A percentile compares a stretch with the other conserved stretches of the same genome.
Evolutionary conservation across 2,113 vertebrate genomes (phyloP).

Genomic region (Nanorana parkeri): DNA sequence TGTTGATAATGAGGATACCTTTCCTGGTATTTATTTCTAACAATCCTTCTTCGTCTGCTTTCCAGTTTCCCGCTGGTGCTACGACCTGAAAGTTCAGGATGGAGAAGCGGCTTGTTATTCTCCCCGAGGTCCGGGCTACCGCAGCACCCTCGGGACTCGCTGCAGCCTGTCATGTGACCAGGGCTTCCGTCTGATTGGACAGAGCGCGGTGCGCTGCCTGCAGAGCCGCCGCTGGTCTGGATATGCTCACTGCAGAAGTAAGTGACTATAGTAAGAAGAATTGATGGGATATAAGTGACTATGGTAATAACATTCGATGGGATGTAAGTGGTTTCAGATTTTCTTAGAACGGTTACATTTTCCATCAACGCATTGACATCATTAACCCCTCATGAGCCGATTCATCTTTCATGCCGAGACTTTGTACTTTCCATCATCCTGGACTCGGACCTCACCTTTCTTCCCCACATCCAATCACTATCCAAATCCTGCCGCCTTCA

Average conservation of each 20-base stretch:
- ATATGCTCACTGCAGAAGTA: slow-evolving; percentile 86
- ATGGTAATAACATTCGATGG: too few relatives aligned
- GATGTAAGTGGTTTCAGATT: not conserved
- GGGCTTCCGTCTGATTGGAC: slow-evolving; percentile 86
- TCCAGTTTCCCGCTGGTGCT: slow-evolving; percentile 88
- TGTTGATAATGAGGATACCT: too few relatives aligned
- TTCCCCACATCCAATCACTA: too few relatives aligned
- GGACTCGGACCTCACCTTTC: too few relatives aligned
- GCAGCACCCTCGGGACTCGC: slow-evolving; percentile 85
- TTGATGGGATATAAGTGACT: too few relatives aligned
- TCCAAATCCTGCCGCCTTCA: too few relatives aligned
- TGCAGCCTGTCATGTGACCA: slow-evolving; percentile 86
- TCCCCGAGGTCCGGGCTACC: slow-evolving; percentile 77
- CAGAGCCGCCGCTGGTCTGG: slow-evolving; percentile 90
- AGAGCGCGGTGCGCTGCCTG: slow-evolving; percentile 79
- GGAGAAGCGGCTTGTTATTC: slow-evolving; percentile 88
- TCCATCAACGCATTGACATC: too few relatives aligned
- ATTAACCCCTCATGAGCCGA: too few relatives aligned
- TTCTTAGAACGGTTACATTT: not conserved
- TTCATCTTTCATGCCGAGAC: too few relatives aligned
- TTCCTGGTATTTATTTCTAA: not conserved
- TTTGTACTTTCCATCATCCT: too few relatives aligned
- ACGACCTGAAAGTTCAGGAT: slow-evolving; percentile 78
- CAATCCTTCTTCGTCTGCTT: not conserved
- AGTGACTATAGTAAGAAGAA: slow-evolving; percentile 63